These are phyloP conservation scores for Drepanosiphum platanoidis DNA, from an alignment of 2,888 invertebrate species.

Conservation along the genomic window DNA sequence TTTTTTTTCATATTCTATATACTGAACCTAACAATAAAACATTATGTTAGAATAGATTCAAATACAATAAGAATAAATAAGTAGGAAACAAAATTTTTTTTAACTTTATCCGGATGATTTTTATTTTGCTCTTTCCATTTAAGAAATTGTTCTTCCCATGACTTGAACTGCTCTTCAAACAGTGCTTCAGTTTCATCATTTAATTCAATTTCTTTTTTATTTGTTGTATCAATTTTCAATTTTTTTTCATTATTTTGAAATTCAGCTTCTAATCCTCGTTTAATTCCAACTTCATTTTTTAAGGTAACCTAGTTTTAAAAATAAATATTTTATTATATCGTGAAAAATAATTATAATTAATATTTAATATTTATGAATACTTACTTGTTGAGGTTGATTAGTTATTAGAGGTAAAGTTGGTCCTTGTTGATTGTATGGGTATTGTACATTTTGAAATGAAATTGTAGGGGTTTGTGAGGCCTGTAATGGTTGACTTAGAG, in stretches of 20 bases:
- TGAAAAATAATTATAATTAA: background rate
- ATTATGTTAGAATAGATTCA: too few relatives aligned
- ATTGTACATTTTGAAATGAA: constrained; percentile 34
- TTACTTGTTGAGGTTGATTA: constrained; percentile 44
- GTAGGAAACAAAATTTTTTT: constrained; percentile 1
- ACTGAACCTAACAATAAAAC: constrained; percentile 71
- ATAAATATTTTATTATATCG: background rate
- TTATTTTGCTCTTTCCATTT: constrained; percentile 92
- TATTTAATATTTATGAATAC: background rate
- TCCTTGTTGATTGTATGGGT: constrained; percentile 9
- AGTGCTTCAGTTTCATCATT: constrained; percentile 78
- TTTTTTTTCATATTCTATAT: constrained; percentile 85
- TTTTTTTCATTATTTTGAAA: constrained; percentile 49
- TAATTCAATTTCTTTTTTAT: constrained; percentile 64
- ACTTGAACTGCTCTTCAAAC: constrained; percentile 87
- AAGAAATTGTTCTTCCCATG: constrained; percentile 92
- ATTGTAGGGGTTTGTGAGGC: constrained; percentile 20
- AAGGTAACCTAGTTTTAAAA: background rate
- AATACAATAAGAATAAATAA: constrained; percentile 16
- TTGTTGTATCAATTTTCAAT: constrained; percentile 20
- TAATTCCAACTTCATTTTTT: constrained; percentile 25
- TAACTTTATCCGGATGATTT: constrained; percentile 87
- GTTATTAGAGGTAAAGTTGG: background rate
- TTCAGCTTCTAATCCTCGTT: constrained; percentile 48
- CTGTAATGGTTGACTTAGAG: constrained; percentile 32